Conservation (phyloP, 2,888 invertebrate genomes). For the Drosophila merina region DNA sequence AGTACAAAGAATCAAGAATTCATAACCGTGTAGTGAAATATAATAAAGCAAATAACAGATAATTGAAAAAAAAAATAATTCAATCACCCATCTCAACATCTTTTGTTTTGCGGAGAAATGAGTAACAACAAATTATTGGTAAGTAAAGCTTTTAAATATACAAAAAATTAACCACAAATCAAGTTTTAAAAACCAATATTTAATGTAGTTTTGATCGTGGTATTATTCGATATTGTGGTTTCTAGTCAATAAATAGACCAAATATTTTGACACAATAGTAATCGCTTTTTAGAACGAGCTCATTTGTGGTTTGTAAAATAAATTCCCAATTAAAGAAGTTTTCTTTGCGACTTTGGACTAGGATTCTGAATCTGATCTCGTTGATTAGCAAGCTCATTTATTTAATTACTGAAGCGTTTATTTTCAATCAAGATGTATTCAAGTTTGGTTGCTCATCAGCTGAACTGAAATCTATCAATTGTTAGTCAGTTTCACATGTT, state of each 20-base stretch:
- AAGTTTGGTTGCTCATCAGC: conserved; percentile 50
- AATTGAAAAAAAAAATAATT: conserved; percentile 28
- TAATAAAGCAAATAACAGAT: conserved; percentile 27
- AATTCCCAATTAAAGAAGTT: neutral
- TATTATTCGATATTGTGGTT: conserved; percentile 40
- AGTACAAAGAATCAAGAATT: conserved; percentile 51
- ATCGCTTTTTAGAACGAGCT: conserved; percentile 2
- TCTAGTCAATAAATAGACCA: conserved; percentile 8
- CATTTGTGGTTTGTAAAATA: conserved; percentile 9
- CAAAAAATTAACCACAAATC: conserved; percentile 51
- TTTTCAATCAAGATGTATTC: conserved; percentile 35
- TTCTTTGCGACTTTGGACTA: neutral
- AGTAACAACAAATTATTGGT: conserved; percentile 80
- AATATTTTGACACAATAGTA: conserved; percentile 5
- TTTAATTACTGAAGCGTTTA: conserved; percentile 31
- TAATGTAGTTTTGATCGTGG: conserved; percentile 23
- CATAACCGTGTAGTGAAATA: conserved; percentile 53
- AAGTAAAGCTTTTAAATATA: conserved; percentile 48
- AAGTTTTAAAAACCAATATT: conserved; percentile 38
- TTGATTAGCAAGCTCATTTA: conserved; percentile 37
- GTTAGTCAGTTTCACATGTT: conserved; percentile 48
- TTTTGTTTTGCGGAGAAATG: conserved; percentile 81
- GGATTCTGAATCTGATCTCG: conserved; percentile 28
- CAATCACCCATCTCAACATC: conserved; percentile 28
- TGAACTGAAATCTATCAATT: conserved; percentile 48